These are phyloP conservation scores for roundworm (Caenorhabditis elegans) DNA, from an alignment of 1,140 invertebrate species.

Conservation along the genomic window WBcel235 BX284606.5:6316001-6316500, in stretches of 20 bases:
- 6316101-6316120: constrained; percentile 30
- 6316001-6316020: constrained; percentile 47
- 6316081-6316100: constrained; percentile 44
- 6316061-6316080: constrained; percentile 46
- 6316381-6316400: constrained; percentile 41
- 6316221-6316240: constrained; percentile 39
- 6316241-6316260: constrained; percentile 49
- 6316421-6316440: constrained; percentile 45
- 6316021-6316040: constrained; percentile 42
- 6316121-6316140: constrained; percentile 43
- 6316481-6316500: constrained; percentile 57
- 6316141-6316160: constrained; percentile 50
- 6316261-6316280: constrained; percentile 57
- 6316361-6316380: constrained; percentile 50
- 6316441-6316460: constrained; percentile 58
- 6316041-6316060: constrained; percentile 45
- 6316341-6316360: constrained; percentile 47
- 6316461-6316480: constrained; percentile 63
- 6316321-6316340: constrained; percentile 49
- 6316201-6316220: constrained; percentile 30
- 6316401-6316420: constrained; percentile 25
- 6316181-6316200: constrained; percentile 43
- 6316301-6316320: constrained; percentile 52
- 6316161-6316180: constrained; percentile 56
- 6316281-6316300: constrained; percentile 52